Conservation (phyloP, 2,113 vertebrate genomes). For the Acanthochromis polyacanthus region DNA sequence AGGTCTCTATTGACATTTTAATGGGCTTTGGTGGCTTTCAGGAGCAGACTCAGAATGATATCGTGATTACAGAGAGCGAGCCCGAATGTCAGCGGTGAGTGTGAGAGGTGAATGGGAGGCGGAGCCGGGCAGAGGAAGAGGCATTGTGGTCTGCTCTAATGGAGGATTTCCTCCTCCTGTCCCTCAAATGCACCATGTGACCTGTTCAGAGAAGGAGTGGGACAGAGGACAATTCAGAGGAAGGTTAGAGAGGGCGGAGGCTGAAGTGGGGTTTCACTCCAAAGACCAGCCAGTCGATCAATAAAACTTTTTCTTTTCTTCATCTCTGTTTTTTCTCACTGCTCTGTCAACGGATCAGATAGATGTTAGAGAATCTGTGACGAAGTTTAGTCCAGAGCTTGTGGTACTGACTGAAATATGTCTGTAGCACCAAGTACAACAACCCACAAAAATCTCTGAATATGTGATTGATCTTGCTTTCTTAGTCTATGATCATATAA, state of each 20-base stretch:
- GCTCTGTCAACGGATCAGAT: slow-evolving; percentile 5
- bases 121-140: slow-evolving; percentile 64
- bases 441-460: neutral
- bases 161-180: slow-evolving; percentile 80
- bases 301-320: slow-evolving; percentile 27
- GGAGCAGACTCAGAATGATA: slow-evolving; percentile 59
- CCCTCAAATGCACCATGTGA: slow-evolving; percentile 62
- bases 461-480: neutral
- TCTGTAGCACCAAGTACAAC: neutral
- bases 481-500: too few species aligned
- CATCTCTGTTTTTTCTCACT: slow-evolving; percentile 25
- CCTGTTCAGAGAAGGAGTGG: slow-evolving; percentile 34
- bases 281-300: slow-evolving; percentile 50
- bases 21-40: slow-evolving; percentile 60
- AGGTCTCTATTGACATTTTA: slow-evolving; percentile 62
- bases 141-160: slow-evolving; percentile 72
- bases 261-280: slow-evolving; percentile 22
- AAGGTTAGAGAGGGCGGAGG: slow-evolving; percentile 39
- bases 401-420: too few species aligned
- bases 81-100: slow-evolving; percentile 39
- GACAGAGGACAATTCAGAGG: slow-evolving; percentile 40
- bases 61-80: slow-evolving; percentile 48
- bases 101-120: slow-evolving; percentile 73
- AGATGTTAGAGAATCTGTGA: neutral
- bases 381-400: too few species aligned